Base-by-base conservation (phyloP, 2,888 invertebrate species). In the Halocaridina rubra region DNA sequence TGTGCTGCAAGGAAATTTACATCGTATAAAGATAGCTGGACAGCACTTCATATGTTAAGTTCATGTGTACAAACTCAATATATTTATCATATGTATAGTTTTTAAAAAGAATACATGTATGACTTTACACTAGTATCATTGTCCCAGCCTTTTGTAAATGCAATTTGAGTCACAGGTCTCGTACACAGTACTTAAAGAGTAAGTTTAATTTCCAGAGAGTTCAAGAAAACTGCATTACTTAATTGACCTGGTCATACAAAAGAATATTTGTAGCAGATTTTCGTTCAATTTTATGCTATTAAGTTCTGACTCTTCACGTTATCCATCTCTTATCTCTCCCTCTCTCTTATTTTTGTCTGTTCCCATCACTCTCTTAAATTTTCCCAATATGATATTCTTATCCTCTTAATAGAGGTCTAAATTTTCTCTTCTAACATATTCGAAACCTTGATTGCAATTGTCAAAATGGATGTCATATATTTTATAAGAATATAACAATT, bases 41-140 rank as follows among this genome's bases (percentile, higher is more conserved):
- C n/a, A 27, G 13, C 19, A 30, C 69, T 29, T 69, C 8, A 16
- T 32, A 19, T 32, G 19, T 16, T 29, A 3, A n/a, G 69, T 69
- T 69, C 69, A 69, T 69, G 19, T 69, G 29, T 69, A 29, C 30
- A 69, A 69, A 69, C 30, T 69, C 69, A 69, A n/a, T n/a, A 19
- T 32, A 27, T 16, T 69, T 32, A 69, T 69, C 30, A 69, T 29
- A 16, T 69, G 69, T 69, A 69, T 29, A 69, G 24, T 69, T 29
- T 16, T 30, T 16, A 69, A 69, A 29, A 69, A 27, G 30, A 69
- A 69, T 19, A 16, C 16, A 4, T n/a, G 32, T 7, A 16, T n/a
- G 8, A 8, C 3, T 2, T 13, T 4, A n/a, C 19, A 10, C 16
- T 29, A 5, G 13, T n/a, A 29, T 69, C 32, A 69, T 10, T 32